Base-by-base conservation (phyloP, 2,113 vertebrate genomes). In the Eurystomus gularis region DNA sequence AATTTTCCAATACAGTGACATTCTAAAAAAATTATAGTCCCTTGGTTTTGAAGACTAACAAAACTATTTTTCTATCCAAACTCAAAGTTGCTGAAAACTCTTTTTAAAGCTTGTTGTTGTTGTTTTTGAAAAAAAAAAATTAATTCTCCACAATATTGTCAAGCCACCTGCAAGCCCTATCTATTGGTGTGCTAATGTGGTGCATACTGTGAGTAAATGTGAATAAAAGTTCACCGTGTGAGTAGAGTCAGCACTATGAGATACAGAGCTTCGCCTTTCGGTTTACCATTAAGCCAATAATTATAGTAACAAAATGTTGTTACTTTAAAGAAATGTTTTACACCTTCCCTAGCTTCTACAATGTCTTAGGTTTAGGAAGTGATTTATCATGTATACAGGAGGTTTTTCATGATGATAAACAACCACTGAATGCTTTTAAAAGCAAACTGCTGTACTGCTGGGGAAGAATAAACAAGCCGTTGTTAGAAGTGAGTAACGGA, bases 401-500 rank as follows among this genome's bases (percentile, higher is more conserved):
- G 49, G 51, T 9, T 44, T 66, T 91, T 71, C 25, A 29, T 46
- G 17, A 60, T 70, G 72, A 80, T 93, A 95, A 90, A 57, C 44
- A 85, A 85, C 48, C 2, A 3, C 61, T 65, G n/a, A 81, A 61
- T 86, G 68, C 91, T 90, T 93, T 93, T 82, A 90, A 82, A 95
- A 92, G 79, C 54, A 87, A 95, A 90, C 20, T 37, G 55, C 65
- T 89, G 16, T 60, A n/a, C 92, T 95, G 78, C 95, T 90, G 65
- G 46, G 88, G 86, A 68, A 96, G 96, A 96, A 90, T 66, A 70
- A 97, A 92, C 9, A 90, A 73, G 16, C 44, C 71, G 60, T 96
- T 92, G 90, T 95, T 93, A 94, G 75, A 80, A 54, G 35, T 4
- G 37, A 86, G 48, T 60, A 93, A 89, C 72, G 42, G 81, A 88